A percentile compares a stretch with the other conserved stretches of the same genome.
These are phyloP conservation scores for Siphonodentalium dalli DNA, from an alignment of 2,888 invertebrate species.

Conservation along the genomic window DNA sequence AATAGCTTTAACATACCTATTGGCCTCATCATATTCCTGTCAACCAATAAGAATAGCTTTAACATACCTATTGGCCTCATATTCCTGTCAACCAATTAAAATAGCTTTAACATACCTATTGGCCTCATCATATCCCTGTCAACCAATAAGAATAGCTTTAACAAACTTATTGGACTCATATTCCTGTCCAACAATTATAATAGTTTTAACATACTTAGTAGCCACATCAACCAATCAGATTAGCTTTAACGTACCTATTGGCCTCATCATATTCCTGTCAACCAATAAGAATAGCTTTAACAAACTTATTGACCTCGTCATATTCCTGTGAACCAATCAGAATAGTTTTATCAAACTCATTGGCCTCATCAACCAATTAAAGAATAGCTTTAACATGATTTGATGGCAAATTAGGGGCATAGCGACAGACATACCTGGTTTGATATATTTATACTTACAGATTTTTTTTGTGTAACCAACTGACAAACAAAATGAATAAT, in stretches of 20 bases:
- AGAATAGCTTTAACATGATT: too few relatives aligned
- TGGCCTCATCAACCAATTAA: conserved; percentile 70
- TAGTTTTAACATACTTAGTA: conserved; percentile 80
- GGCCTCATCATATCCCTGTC: conserved; percentile 82
- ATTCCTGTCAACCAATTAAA: too few relatives aligned
- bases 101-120: conserved; percentile 83
- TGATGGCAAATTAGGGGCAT: too few relatives aligned
- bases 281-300: conserved; percentile 78
- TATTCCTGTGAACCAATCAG: too few relatives aligned
- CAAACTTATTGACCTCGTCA: too few relatives aligned
- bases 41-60: conserved; percentile 36
- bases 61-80: too few relatives aligned
- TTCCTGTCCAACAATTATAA: too few relatives aligned
- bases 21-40: conserved; percentile 82
- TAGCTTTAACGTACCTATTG: too few relatives aligned
- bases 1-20: conserved; percentile 83
- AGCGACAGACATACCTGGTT: too few relatives aligned
- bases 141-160: conserved; percentile 30
- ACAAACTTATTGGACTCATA: too few relatives aligned
- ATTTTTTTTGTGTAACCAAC: conserved; percentile 91
- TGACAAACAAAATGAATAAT: conserved; percentile 94
- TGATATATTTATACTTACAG: conserved; percentile 69
- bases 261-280: too few relatives aligned
- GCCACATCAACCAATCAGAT: conserved; percentile 71
- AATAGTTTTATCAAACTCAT: conserved; percentile 83